These are phyloP conservation scores for Seriola quinqueradiata DNA, from an alignment of 2,113 vertebrate genomes.

Conservation along the genomic window DNA sequence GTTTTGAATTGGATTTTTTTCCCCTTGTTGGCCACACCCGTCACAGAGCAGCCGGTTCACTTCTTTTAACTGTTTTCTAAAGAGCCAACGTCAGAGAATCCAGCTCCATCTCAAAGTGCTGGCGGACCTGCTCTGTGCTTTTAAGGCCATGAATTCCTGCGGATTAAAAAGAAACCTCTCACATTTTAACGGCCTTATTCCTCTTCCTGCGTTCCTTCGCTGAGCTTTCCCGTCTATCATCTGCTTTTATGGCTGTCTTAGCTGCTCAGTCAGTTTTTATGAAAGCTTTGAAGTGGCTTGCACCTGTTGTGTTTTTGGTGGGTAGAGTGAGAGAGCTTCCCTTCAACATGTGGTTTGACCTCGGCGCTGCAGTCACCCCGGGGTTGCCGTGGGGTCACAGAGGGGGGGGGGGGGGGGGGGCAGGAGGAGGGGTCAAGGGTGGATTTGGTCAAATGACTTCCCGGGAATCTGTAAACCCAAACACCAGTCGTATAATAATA, in stretches of 20 bases:
- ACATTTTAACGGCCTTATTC: slow-evolving; percentile 25
- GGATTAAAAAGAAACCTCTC: slow-evolving; percentile 46
- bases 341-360: slow-evolving; percentile 30
- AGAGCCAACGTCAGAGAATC: slow-evolving; percentile 10
- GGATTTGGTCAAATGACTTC: slow-evolving; percentile 14
- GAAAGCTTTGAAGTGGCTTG: slow-evolving; percentile 37
- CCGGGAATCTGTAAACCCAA: slow-evolving; percentile 10
- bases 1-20: neutral
- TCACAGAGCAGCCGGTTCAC: neutral
- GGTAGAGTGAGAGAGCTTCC: neutral
- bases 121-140: slow-evolving; percentile 28
- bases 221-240: neutral
- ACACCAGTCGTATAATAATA: neutral
- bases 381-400: slow-evolving; percentile 37
- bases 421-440: neutral
- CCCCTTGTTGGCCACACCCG: slow-evolving; percentile 3
- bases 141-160: slow-evolving; percentile 42
- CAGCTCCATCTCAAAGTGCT: slow-evolving; percentile 8
- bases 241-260: slow-evolving; percentile 31
- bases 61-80: slow-evolving; percentile 9
- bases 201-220: neutral
- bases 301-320: slow-evolving; percentile 58
- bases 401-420: slow-evolving; percentile 16
- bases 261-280: slow-evolving; percentile 28
- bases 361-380: neutral